Evolutionary conservation across 2,797 vertebrate genomes (phyloP), one percentile per base, ranked within the genome.

Genomic region (Gallirallus australis): DNA sequence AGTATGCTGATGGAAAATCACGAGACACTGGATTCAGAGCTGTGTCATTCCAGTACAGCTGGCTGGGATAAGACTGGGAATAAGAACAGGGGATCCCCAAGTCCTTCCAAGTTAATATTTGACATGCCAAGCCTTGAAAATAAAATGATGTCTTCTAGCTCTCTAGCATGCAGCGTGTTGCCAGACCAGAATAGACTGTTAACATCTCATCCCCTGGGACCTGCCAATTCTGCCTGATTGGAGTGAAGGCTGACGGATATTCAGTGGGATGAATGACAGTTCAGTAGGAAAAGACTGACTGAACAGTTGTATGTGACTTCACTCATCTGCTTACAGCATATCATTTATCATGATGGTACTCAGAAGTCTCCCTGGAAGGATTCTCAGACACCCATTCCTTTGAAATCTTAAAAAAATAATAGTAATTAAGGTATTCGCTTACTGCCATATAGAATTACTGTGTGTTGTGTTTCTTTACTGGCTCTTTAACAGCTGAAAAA

Each of bases 221-320:
- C 72, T 91, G 93, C 89, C 91, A 93, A 20, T 71, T 89, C 84
- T 0, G 2, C 77, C 82, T 5, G 76, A 86, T 66, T 48, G 79
- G 76, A 95, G 65, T 52, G 79, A 94, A 90, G 76, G 82, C 80
- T 95, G 91, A 88, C 0, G 14, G 90, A 78, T 86, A 42, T 52
- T 89, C 80, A 30, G 52, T 45, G 25, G 76, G 40, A 86, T 95
- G 86, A 94, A 72, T 96, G 95, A 84, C 94, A 95, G 83, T 37
- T 92, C 66, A 63, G 79, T 25, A 73, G 82, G 65, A 83, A 89
- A 56, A 86, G 83, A 59, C 78, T 95, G 90, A 89, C 93, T 93
- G 89, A 96, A 76, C 79, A 90, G 69, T 70, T 82, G 72, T 86
- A 52, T 69, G 82, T 93, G 95, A 82, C 91, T 96, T 82, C 63